Base-by-base conservation (phyloP, 2,113 vertebrate genomes). In the Phasianus colchicus region DNA sequence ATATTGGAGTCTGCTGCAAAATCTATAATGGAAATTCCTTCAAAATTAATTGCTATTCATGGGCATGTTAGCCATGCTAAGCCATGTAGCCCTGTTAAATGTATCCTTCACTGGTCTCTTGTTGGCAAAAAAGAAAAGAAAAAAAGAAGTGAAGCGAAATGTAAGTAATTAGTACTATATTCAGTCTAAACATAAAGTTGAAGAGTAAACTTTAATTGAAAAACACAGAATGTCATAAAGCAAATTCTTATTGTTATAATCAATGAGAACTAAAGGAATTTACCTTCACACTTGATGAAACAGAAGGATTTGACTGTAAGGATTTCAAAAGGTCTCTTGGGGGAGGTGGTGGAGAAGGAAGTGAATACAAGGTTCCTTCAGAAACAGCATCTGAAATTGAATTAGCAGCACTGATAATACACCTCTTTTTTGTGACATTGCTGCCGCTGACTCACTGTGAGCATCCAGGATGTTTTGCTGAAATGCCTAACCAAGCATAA, bases 221-320 rank as follows among this genome's bases (percentile, higher is more conserved):
- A 75, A 83, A 29, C 15, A 17, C 3, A 45, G 42, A 75, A 81
- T 25, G 8, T 19, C 63, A 76, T 12, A 11, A 47, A 84, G n/a
- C 22, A 9, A 29, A 32, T 63, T 76, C 43, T 22, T 10, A 10
- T 17, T 40, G 16, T 17, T 69, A 17, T 1, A 27, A 40, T 54
- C 52, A 67, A 21, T 2, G 30, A 74, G 27, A 32, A 48, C 18
- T 29, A 19, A 47, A 32, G 15, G 57, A 11, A 82, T 91, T 97
- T 97, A 98, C 98, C 98, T 98, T 97, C 47, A 96, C 88, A 36
- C 96, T 94, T 1, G 91, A 88, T 29, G 92, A 86, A 58, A 83
- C 27, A 4, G 96, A 85, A 64, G 48, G 85, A 71, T 72, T 65
- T 25, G 93, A 96, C 80, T 93, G 91, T 22, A 97, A 79, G 40